Base-by-base conservation (phyloP, 2,888 invertebrate genomes). In the Polia nebulosa region DNA sequence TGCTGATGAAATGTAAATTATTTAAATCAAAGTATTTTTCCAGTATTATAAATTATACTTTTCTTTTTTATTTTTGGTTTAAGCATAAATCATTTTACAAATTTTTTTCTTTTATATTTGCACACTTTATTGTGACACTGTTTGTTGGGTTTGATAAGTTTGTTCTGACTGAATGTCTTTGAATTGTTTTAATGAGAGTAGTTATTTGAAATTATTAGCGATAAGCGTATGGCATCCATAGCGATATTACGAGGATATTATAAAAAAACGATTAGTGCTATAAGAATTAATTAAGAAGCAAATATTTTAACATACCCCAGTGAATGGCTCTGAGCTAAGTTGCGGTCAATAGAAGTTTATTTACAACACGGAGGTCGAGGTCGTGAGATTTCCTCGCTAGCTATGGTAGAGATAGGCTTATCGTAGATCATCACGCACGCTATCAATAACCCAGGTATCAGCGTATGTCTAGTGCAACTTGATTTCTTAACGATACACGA, bases 11-110 rank as follows among this genome's bases (percentile, higher is more conserved):
- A 63, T 70, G n/a, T 55, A 44, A 32, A 49, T 20, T 47, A 36
- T 51, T 72, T 22, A 65, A 65, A 65, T 65, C 57, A 36, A 78
- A 78, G 80, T 81, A 81, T 83, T 81, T 82, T 76, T 76, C 59
- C 83, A 83, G 83, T 83, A 83, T 83, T 83, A 83, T 75, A 81
- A 82, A 82, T 82, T 78, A 73, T 73, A 72, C 22, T 34, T 51
- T 55, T 60, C 67, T 73, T 61, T 60, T 27, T 44, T 47, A 58
- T 52, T 70, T 67, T 66, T 53, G 49, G 22, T 44, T 57, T 67
- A 69, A 20, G 36, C 66, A 29, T 66, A 13, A 56, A 47, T 58
- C 20, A 51, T 63, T 45, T 36, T 47, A 73, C 32, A 60, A 63
- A 11, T 32, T 58, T 63, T 55, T 62, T 51, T 32, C 34, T 25